Evolutionary conservation across 2,888 invertebrate species (phyloP), one percentile per base, ranked within the genome.

Genomic region (Chymomyza fuscimana): DNA sequence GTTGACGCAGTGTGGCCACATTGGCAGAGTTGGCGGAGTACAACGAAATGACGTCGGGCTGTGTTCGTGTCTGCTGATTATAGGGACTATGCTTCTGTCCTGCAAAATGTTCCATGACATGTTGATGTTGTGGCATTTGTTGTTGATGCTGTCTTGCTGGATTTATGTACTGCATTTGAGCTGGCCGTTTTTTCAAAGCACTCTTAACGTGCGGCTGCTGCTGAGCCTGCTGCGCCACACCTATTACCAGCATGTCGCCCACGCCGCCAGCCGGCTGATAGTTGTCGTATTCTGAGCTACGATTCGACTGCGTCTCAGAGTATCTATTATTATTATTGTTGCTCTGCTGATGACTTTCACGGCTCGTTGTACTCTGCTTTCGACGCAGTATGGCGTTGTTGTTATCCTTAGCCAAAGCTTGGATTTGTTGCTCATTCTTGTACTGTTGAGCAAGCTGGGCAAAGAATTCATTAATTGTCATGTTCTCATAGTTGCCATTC

Each of bases 401-500:
- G 12, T 66, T 74, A 1, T 86, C 83, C 72, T 87, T 77, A 46
- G 73, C 64, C 65, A 78, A 19, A 2, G 78, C 69, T 72, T 68
- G 77, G 54, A 69, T 63, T 60, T 87, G 81, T 56, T 86, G 86
- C 60, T 90, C 89, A 7, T 88, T 85, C 46, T 90, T 90, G 64
- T 89, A 89, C 65, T 90, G 90, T 60, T 84, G 77, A 1, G 90
- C 84, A 69, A 90, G 46, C 66, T 84, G 89, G 22, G 81, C 74
- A 63, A 90, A 86, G 66, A 90, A 86, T 68, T 91, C 91, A 63
- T 90, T 90, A 60, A 89, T 74, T 51, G 90, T 90, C 74, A 89
- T 71, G 54, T 88, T 88, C 61, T 91, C 91, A 73, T 88, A 89
- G 64, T 88, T 91, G 22, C 91, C 91, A 71, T 90, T 90, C n/a